Conservation (phyloP, 2,888 invertebrate genomes). For the Neelides folsomi region DNA sequence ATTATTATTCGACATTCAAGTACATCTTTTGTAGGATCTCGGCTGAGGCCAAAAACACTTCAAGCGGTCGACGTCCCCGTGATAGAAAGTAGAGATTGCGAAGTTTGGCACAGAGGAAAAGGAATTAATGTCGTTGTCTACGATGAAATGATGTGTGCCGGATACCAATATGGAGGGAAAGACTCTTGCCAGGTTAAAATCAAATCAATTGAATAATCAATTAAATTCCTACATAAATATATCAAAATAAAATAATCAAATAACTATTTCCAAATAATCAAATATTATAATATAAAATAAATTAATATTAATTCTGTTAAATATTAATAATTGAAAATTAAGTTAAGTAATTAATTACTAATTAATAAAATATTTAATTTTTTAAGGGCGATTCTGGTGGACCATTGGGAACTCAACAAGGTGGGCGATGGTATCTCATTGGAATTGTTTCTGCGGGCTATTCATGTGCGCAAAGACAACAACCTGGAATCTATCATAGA, state of each 20-base stretch:
- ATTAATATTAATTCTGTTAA: neutral
- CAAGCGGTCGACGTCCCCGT: conserved; percentile 87
- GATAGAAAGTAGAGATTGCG: conserved; percentile 68
- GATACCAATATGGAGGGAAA: conserved; percentile 74
- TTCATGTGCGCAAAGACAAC: conserved; percentile 82
- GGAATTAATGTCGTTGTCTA: conserved; percentile 82
- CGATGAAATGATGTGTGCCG: conserved; percentile 90
- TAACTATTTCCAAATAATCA: no score
- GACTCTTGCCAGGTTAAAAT: conserved; percentile 54
- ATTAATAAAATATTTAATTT: neutral
- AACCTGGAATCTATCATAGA: conserved; percentile 85
- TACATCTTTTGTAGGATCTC: conserved; percentile 47
- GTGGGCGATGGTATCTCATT: conserved; percentile 78
- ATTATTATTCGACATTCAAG: no score
- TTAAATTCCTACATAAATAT: no score
- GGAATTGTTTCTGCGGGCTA: conserved; percentile 87
- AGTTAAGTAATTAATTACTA: no score
- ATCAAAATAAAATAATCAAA: no score
- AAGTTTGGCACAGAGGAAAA: conserved; percentile 53
- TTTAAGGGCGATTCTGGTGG: conserved; percentile 71
- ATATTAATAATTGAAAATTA: no score
- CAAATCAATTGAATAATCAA: neutral
- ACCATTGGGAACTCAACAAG: conserved; percentile 74
- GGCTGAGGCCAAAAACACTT: conserved; percentile 72
- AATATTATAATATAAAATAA: no score